Evolutionary conservation across 1,140 invertebrate species (phyloP), one percentile per base, ranked within the genome.

Genomic region (Probaryconus sp.): DNA sequence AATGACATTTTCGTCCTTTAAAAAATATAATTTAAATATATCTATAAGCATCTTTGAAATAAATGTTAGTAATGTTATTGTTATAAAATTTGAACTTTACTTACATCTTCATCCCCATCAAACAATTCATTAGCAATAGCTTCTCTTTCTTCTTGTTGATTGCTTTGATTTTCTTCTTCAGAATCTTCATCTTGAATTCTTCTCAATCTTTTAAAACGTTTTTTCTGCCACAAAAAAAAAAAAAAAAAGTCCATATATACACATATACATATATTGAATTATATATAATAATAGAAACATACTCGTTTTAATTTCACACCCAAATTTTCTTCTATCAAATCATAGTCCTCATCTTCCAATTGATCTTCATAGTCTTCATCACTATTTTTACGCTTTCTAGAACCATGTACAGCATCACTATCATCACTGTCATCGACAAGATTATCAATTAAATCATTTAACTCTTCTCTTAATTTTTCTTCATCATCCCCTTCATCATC

Each of bases 241-340:
- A n/a, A n/a, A n/a, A n/a, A n/a, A n/a, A n/a, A n/a, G n/a, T n/a
- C n/a, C n/a, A n/a, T n/a, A n/a, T n/a, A n/a, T n/a, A n/a, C n/a
- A n/a, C n/a, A n/a, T n/a, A n/a, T n/a, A n/a, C n/a, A n/a, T n/a
- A n/a, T n/a, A n/a, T n/a, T n/a, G n/a, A n/a, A n/a, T n/a, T n/a
- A n/a, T n/a, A n/a, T n/a, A n/a, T n/a, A n/a, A n/a, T n/a, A n/a
- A n/a, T n/a, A n/a, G 37, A 43, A 21, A 16, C 7, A 45, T 89
- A 96, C 95, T 79, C 94, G 92, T 86, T 95, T 92, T 64, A 99
- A 93, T 92, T 98, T 97, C 6, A 97, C 93, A 65, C 98, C 98
- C 71, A 98, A 91, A 91, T 99, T 99, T 86, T 99, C 98, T 84
- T 99, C 97, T 75, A 99, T 92, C 4, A 99, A 90, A 89, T 99